These are phyloP conservation scores for Oxystoma pomonae DNA, from an alignment of 2,888 invertebrate species.

Conservation along the genomic window DNA sequence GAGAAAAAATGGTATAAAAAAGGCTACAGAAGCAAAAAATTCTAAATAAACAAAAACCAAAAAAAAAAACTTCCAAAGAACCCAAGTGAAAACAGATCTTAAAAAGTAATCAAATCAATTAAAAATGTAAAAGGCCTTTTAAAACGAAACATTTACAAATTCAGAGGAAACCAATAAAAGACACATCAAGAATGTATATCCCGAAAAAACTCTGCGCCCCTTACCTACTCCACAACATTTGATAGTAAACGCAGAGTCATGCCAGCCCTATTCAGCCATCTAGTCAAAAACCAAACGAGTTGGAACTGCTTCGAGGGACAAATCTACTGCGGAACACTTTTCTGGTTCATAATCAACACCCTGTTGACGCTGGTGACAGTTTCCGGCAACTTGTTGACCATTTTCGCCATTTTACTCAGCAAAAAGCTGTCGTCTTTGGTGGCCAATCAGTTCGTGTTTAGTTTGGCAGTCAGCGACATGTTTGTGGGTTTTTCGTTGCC, in stretches of 20 bases:
- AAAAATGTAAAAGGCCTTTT: too few relatives aligned
- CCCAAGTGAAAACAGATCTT: too few relatives aligned
- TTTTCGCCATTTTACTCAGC: constrained; percentile 68
- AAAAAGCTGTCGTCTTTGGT: constrained; percentile 64
- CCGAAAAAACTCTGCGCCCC: neutral
- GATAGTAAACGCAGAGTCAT: neutral
- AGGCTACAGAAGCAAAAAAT: too few relatives aligned
- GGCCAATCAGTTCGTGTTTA: constrained; percentile 75
- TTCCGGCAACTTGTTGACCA: constrained; percentile 71
- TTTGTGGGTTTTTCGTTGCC: constrained; percentile 74
- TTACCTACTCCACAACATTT: neutral
- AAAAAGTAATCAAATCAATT: too few relatives aligned
- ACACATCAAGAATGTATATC: neutral
- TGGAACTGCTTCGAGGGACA: constrained; percentile 6
- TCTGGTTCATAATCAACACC: constrained; percentile 64
- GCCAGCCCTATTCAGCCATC: neutral
- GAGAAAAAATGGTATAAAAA: too few relatives aligned
- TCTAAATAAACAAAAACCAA: too few relatives aligned
- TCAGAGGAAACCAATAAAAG: too few relatives aligned
- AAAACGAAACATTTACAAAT: too few relatives aligned
- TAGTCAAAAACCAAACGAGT: neutral
- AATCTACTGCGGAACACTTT: constrained; percentile 19
- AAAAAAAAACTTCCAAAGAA: too few relatives aligned
- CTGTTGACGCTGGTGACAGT: constrained; percentile 63
- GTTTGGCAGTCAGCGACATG: constrained; percentile 73